Evolutionary conservation across 2,113 vertebrate genomes (phyloP).

Genomic region (Colistium nudipinnis): DNA sequence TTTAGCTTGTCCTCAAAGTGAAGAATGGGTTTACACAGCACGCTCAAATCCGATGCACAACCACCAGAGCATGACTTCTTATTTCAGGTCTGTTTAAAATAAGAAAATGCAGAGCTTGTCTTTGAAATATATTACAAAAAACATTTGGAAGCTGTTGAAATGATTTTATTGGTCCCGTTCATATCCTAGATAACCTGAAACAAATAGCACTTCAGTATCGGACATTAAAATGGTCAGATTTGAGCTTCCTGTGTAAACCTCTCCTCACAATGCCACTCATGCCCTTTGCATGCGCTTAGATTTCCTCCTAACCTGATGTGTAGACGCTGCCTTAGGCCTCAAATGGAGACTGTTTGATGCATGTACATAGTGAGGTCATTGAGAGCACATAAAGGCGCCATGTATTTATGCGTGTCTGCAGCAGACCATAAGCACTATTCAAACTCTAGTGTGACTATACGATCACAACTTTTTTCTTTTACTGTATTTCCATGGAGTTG

Average conservation of each 20-base stretch:
- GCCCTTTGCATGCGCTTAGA: slow-evolving; percentile 79
- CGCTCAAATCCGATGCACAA: slow-evolving; percentile 54
- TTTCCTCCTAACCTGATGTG: slow-evolving; percentile 43
- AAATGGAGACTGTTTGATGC: slow-evolving; percentile 78
- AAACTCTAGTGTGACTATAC: not conserved
- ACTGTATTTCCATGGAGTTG: not conserved
- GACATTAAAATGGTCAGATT: slow-evolving; percentile 35
- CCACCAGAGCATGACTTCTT: not conserved
- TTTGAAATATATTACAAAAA: not conserved
- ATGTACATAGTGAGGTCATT: slow-evolving; percentile 27
- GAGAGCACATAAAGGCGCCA: not conserved
- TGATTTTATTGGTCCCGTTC: not conserved
- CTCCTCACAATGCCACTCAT: slow-evolving; percentile 21
- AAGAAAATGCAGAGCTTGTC: not conserved
- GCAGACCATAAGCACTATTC: slow-evolving; percentile 18
- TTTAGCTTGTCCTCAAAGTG: slow-evolving; percentile 42
- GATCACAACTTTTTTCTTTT: not conserved
- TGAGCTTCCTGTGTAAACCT: slow-evolving; percentile 54
- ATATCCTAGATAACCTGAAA: not conserved
- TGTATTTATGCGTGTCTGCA: slow-evolving; percentile 18
- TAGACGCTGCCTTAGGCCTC: slow-evolving; percentile 77
- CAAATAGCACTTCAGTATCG: not conserved
- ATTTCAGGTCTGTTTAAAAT: not conserved
- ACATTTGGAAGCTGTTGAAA: not conserved
- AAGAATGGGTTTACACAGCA: slow-evolving; percentile 40